Evolutionary conservation across 2,888 invertebrate species (phyloP), one percentile per base, ranked within the genome.

Genomic region (Dinocampus coccinellae): DNA sequence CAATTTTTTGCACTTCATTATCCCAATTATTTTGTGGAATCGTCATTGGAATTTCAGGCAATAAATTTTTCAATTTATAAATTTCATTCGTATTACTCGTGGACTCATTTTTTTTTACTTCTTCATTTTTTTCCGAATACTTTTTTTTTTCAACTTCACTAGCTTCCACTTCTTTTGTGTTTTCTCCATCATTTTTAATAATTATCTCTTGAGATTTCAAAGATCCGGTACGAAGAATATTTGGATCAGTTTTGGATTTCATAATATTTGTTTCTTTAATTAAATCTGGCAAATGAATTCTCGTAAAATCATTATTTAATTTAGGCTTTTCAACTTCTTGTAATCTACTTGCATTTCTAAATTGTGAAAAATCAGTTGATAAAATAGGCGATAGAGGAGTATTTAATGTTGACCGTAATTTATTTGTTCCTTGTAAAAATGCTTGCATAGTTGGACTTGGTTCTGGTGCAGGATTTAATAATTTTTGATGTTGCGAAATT

Each of bases 401-500:
- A 58, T 68, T 74, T 3, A 71, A 61, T 13, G 73, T 76, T 3
- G 79, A 69, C 7, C 87, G 83, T 20, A 87, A 72, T 73, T 87
- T 88, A 53, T 82, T 86, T 9, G 88, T 84, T 13, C 88, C 88
- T 78, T 92, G 90, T 69, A 93, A 85, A 79, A 93, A 92, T 3
- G 91, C 92, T 83, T 93, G 92, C 92, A 93, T 93, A 58, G 91
- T 90, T 0, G 92, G 90, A 81, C 91, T 92, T 13, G 92, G 91
- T 63, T 91, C 91, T 0, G 92, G 90, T 0, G 95, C 93, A 0
- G 95, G 95, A 85, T 95, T 93, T 52, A 96, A 86, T 77, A 96
- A 88, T 83, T 96, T 96, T 82, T 97, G 97, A 82, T 95, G 94
- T 83, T 96, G 96, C 0, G 95, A 94, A 73, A 97, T 97, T 79